Conservation (phyloP, 2,797 vertebrate species). For the Sitta carolinensis region DNA sequence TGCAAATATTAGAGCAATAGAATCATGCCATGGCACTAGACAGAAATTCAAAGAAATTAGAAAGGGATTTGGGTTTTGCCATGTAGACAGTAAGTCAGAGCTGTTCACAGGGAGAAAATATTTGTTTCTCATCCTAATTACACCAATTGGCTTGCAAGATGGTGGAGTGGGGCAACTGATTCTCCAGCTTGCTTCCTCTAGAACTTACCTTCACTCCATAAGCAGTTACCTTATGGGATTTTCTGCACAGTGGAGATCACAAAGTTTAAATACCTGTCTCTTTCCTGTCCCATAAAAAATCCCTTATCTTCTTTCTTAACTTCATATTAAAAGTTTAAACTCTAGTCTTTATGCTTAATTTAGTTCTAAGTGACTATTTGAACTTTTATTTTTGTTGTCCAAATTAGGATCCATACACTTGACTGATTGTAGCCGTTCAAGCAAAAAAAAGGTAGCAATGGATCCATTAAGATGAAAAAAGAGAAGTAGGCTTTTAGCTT, state of each 20-base stretch:
- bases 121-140: not conserved
- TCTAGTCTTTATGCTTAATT: not conserved
- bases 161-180: not conserved
- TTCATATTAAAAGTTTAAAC: not conserved
- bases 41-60: not conserved
- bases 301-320: not conserved
- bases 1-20: not conserved
- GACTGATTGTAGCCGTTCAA: not conserved
- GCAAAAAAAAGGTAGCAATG: not conserved
- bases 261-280: not conserved
- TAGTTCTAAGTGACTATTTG: not conserved
- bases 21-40: not conserved
- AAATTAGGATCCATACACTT: not conserved
- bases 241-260: not conserved
- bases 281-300: not conserved
- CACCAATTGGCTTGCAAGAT: not conserved
- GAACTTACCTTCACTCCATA: not conserved
- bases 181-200: not conserved
- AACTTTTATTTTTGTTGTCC: not conserved
- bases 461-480: not conserved
- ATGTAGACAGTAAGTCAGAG: not conserved
- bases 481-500: not conserved
- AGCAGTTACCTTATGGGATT: not conserved
- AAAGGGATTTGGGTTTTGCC: not conserved
- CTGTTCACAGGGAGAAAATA: not conserved